Percentiles rank a stretch among this genome's conserved stretches.
Conservation (phyloP, 1,140 invertebrate species). For the Drosophila lowei region DNA sequence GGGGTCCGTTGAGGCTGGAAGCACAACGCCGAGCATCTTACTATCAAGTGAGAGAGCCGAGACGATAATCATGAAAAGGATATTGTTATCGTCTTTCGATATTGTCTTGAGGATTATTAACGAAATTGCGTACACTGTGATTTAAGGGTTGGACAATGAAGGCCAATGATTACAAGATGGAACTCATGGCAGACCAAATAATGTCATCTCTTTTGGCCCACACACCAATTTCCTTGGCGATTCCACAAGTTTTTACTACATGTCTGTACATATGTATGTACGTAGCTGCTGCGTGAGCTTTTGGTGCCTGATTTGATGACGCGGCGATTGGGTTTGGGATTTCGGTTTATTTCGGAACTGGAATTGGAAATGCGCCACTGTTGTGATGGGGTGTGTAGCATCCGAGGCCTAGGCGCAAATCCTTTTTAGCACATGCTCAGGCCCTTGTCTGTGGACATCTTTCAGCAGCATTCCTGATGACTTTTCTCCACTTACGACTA, state of each 20-base stretch:
- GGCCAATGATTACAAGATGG: slow-evolving; percentile 49
- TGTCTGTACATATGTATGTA: slow-evolving; percentile 22
- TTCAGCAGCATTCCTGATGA: slow-evolving; percentile 51
- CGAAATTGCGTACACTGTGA: slow-evolving; percentile 79
- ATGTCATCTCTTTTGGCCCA: slow-evolving; percentile 56
- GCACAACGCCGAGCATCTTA: slow-evolving; percentile 7
- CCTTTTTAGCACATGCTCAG: slow-evolving; percentile 52
- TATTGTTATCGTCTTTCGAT: slow-evolving; percentile 81
- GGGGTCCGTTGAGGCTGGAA: slow-evolving; percentile 14
- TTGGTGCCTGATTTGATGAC: slow-evolving; percentile 73
- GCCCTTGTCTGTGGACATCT: slow-evolving; percentile 41
- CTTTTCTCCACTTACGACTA: slow-evolving; percentile 30
- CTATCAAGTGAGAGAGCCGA: slow-evolving; percentile 53
- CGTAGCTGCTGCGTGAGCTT: slow-evolving; percentile 62
- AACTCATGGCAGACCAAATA: slow-evolving; percentile 52
- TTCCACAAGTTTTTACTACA: slow-evolving; percentile 66
- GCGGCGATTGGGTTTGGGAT: slow-evolving; percentile 33
- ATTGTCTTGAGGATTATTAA: slow-evolving; percentile 82
- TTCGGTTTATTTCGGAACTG: slow-evolving; percentile 46
- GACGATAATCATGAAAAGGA: slow-evolving; percentile 82
- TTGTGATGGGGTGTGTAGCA: slow-evolving; percentile 51
- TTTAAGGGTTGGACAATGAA: slow-evolving; percentile 80
- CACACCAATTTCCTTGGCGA: slow-evolving; percentile 29
- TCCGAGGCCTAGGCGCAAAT: slow-evolving; percentile 51
- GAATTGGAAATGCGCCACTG: slow-evolving; percentile 14